Percentiles rank a stretch among this genome's conserved stretches.
These are phyloP conservation scores for Nomada ruficornis DNA, from an alignment of 2,888 invertebrate species.

Conservation along the genomic window DNA sequence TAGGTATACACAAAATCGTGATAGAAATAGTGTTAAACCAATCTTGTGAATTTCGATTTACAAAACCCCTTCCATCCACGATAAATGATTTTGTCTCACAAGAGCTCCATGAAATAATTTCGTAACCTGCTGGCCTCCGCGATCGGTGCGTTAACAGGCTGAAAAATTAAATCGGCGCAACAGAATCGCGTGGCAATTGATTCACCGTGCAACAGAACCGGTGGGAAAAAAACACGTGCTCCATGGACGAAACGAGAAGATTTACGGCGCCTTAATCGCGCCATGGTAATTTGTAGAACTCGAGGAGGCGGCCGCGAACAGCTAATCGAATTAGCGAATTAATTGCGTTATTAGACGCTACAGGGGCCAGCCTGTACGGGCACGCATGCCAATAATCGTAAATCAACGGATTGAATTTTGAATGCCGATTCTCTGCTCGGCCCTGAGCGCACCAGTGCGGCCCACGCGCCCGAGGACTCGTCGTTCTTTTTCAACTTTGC, in stretches of 20 bases:
- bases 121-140: not conserved
- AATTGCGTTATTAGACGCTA: constrained; percentile 68
- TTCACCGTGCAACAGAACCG: not conserved
- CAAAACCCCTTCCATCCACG: too few species aligned
- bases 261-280: constrained; percentile 59
- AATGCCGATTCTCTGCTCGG: constrained; percentile 40
- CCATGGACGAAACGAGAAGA: constrained; percentile 48
- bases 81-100: too few species aligned
- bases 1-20: too few species aligned
- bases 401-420: constrained; percentile 67
- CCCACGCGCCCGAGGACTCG: constrained; percentile 15
- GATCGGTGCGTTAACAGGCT: not conserved
- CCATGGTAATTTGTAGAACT: constrained; percentile 55
- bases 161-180: not conserved
- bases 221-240: not conserved
- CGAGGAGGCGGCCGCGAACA: constrained; percentile 26
- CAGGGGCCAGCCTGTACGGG: constrained; percentile 11
- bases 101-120: not conserved
- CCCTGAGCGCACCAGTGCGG: not conserved
- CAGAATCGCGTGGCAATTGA: constrained; percentile 18
- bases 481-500: constrained; percentile 1
- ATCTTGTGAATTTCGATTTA: too few species aligned
- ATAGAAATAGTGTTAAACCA: too few species aligned
- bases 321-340: constrained; percentile 74
- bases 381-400: constrained; percentile 65